Evolutionary conservation across 2,797 vertebrate species (phyloP), one percentile per base, ranked within the genome.

Genomic region (Loris lydekkerianus): DNA sequence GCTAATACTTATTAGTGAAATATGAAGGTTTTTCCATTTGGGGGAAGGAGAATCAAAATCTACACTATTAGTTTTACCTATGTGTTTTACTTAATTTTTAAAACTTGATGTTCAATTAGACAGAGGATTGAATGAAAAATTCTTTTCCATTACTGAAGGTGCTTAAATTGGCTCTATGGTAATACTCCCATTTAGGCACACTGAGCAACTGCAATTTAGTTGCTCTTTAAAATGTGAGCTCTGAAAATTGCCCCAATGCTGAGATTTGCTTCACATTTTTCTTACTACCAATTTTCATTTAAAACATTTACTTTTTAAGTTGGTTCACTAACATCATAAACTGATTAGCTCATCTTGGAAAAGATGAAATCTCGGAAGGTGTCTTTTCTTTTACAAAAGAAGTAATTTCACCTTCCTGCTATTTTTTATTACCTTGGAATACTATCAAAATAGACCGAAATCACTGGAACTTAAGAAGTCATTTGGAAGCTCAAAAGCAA

Each of bases 201-300:
- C 27, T 1, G 43, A 93, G 65, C 29, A 49, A 89, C 0, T 83
- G 67, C 73, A 86, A 70, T 90, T 95, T 73, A 86, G 73, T 72
- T 97, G 58, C 20, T 91, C 53, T 87, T 97, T 97, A 96, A 93
- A 97, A 96, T 7, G 63, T 67, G 65, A 83, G 95, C 81, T 96
- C 94, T 76, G 75, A 86, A 96, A 98, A 97, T 58, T 89, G 70
- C 23, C 70, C 73, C 73, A 70, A 25, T 60, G 65, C 73, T 92
- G 63, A 96, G 49, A 93, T 94, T 77, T 96, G 77, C 70, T 91
- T 97, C n/a, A 46, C 2, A 37, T 90, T 94, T 81, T 76, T 49
- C 67, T 95, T 93, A 65, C 14, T 84, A 73, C 89, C 87, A 80
- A 61, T 86, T 94, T 96, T 89, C 72, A 94, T 65, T 82, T 88